Conservation (phyloP, 2,888 invertebrate species). For the Idaea aversata region DNA sequence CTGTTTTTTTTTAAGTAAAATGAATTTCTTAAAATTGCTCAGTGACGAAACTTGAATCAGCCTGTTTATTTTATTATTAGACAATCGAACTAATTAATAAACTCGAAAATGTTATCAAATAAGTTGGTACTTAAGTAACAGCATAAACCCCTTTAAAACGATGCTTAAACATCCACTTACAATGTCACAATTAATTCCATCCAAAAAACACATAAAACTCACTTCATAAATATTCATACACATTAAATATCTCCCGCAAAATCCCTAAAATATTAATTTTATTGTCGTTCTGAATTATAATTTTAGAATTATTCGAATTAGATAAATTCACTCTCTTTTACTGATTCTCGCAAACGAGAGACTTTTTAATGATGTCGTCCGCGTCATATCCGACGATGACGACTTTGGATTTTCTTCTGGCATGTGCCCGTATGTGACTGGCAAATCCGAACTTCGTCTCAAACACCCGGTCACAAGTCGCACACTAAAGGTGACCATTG, state of each 20-base stretch:
- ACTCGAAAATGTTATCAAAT: background rate
- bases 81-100: too few species aligned
- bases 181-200: background rate
- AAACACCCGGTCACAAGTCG: too few species aligned
- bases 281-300: background rate
- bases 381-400: too few species aligned
- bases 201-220: background rate
- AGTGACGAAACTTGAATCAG: too few species aligned
- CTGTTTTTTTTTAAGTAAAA: too few species aligned
- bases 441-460: too few species aligned
- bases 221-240: conserved; percentile 30
- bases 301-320: background rate
- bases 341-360: background rate
- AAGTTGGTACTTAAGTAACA: background rate
- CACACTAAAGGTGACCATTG: too few species aligned
- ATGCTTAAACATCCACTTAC: background rate
- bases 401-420: too few species aligned
- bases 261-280: background rate
- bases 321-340: background rate
- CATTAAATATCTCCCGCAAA: conserved; percentile 13
- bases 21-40: too few species aligned
- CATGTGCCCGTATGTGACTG: too few species aligned
- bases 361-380: background rate
- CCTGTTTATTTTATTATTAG: too few species aligned
- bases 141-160: background rate